Base-by-base conservation (phyloP, 2,113 vertebrate species). In the Bothrops jararaca region DNA sequence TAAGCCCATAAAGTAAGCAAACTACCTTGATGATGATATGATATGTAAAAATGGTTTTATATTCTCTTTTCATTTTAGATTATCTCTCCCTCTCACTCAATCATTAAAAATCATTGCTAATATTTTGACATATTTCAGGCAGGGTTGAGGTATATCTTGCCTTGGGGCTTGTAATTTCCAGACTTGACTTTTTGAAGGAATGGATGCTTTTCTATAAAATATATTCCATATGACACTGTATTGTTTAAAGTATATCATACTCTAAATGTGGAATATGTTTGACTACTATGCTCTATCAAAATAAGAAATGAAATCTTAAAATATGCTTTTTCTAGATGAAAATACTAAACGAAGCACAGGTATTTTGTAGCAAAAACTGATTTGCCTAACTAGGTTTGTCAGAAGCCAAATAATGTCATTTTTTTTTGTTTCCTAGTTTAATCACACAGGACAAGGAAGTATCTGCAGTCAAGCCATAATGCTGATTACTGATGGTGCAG, bases 401-500 rank as follows among this genome's bases (percentile, higher is more conserved):
- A 91, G 91, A 64, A 93, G 15, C 56, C 89, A 91, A 85, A 50
- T 7, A 11, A 88, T 6, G 26, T 54, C 96, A 85, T 93, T 93
- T 93, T 94, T 96, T 58, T 95, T 42, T 57, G 18, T 57, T 93
- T 89, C 92, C 45, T 96, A 99, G 99, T 99, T 99, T 97, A 99
- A 99, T 92, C 98, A 99, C 96, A 99, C 99, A 0, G 99, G 99
- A 89, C 98, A 99, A 95, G 99, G 99, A 12, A 99, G 99, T 92
- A 98, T 98, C 94, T 99, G 99, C 94, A 99, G 99, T 96, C 99
- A 99, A 95, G 99, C 99, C 94, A 99, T 99, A 96, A 99, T 99
- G 99, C 92, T 99, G 96, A 98, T 99, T 96, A 99, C 99, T 1
- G 99, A 99, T 92, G 99, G 99, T 90, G 99, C 99, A 1, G 99